Evolutionary conservation across 2,113 vertebrate species (phyloP), one percentile per base, ranked within the genome.

Genomic region (Ceyx margarethae): DNA sequence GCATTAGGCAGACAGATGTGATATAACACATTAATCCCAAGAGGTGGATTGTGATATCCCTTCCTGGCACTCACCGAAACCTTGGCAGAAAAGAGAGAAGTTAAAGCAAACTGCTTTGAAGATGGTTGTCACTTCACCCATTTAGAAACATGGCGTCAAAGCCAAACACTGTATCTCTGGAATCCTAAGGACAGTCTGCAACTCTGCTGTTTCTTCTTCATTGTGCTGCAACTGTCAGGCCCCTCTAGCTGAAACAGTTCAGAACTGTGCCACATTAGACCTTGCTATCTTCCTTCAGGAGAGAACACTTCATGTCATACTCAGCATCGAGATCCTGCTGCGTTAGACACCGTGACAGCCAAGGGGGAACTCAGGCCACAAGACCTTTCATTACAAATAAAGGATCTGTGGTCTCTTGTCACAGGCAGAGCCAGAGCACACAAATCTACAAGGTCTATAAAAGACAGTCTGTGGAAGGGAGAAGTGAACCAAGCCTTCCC

Each of bases 1-100:
- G 91, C 74, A 89, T 96, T 94, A 95, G 89, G 81, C 68, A 95
- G 87, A 87, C 89, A 93, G 78, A 95, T 85, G 37, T 87, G 85
- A 90, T 91, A 85, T 26, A 91, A 81, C 40, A 15, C 68, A 85
- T 69, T 89, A 93, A 91, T 96, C 82, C 88, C 86, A 86, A 88
- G 73, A 90, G 90, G 82, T 68, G 91, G 82, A 73, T 48, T 51
- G 26, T 75, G 85, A 26, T 40, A 82, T 85, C 67, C 60, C 37
- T 46, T 87, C 45, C 80, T 85, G 62, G 87, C 74, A 93, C 78
- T 37, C 62, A 81, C 84, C 71, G 89, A 72, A 88, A 89, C 92
- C 43, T 77, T 42, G 18, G 4, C 57, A 86, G 51, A 69, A 43
- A 62, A 81, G 14, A 68, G 48, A 11, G 26, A 94, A 86, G 54